Percentiles rank a stretch among this genome's conserved stretches.
These are phyloP conservation scores for Prochilodus magdalenae DNA, from an alignment of 2,113 vertebrate genomes.

Conservation along the genomic window DNA sequence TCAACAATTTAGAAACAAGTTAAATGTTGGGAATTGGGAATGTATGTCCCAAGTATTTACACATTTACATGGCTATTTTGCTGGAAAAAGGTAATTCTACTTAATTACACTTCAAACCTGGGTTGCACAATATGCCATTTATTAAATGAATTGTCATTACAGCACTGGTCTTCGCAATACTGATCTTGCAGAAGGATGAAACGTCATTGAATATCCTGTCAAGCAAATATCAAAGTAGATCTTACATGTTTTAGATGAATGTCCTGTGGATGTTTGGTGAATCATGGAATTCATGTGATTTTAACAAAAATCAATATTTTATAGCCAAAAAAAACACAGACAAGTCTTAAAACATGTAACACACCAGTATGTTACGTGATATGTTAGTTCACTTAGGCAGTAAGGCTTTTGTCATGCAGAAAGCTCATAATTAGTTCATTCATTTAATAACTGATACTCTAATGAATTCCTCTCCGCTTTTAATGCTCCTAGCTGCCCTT, in stretches of 20 bases:
- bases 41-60: neutral
- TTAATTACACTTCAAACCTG: no score
- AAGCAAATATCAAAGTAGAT: neutral
- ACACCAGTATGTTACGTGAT: no score
- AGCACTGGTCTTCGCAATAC: neutral
- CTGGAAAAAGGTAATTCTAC: neutral
- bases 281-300: neutral
- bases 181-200: neutral
- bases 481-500: conserved; percentile 82
- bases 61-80: neutral
- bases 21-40: neutral
- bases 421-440: no score
- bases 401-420: no score
- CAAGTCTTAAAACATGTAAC: no score
- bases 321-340: no score
- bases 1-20: neutral
- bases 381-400: no score
- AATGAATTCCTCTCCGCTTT: neutral
- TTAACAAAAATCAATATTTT: no score
- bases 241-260: neutral
- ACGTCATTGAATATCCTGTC: no score
- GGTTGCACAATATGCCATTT: no score
- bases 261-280: neutral
- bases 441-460: no score
- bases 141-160: neutral